Base-by-base conservation (phyloP, 2,888 invertebrate species). In the Suillia variegata region DNA sequence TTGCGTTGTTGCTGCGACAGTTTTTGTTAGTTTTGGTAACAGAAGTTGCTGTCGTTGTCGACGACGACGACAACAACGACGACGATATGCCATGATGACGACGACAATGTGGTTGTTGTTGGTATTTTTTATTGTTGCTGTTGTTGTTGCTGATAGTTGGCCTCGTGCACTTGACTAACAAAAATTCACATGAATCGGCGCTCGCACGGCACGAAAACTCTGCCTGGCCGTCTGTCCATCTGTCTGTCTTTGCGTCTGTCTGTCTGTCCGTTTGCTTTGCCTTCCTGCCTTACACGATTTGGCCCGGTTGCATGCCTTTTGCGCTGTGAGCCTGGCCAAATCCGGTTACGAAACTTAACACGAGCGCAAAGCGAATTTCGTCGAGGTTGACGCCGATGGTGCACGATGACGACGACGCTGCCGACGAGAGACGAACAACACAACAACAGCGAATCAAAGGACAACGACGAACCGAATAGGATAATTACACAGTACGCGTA, bases 101-200 rank as follows among this genome's bases (percentile, higher is more conserved):
- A n/a, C n/a, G n/a, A n/a, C n/a, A n/a, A n/a, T n/a, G n/a, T 38
- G 38, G 13, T 38, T 38, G 38, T 38, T 38, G 38, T 31, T 31
- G n/a, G n/a, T n/a, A n/a, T 31, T 31, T 31, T 6, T 31, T 31
- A 12, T 31, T 6, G 38, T 38, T 6, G 38, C n/a, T 6, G 3
- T 45, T 45, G 45, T 18, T 45, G 45, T 45, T 45, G 45, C 13
- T 61, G 58, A 38, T 34, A 50, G 49, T 58, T 64, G 66, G 61
- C 62, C 65, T 65, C 66, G 62, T 65, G 63, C 63, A 65, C 66
- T 69, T 67, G 67, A 61, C 56, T 59, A 56, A 26, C 49, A 21
- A 56, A 58, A 56, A 47, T 45, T 26, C 47, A 18, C 53, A 54
- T 18, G 24, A 31, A 55, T 17, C 20, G 38, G 49, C 56, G 47